Conservation (phyloP, 2,888 invertebrate species). For the Drosophila rellima region DNA sequence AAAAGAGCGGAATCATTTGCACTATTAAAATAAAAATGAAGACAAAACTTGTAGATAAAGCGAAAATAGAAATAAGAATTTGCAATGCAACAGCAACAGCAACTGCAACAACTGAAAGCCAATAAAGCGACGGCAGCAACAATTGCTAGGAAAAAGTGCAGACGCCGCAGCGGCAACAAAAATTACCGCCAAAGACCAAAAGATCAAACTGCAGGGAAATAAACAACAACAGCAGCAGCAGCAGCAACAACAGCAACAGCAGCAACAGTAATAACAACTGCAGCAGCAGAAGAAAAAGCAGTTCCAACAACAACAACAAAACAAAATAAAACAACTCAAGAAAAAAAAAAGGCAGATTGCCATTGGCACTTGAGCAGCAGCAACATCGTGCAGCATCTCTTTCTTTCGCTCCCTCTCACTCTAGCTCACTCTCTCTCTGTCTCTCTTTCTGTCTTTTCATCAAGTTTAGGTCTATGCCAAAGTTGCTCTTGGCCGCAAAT, state of each 20-base stretch:
- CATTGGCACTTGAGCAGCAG: conserved; percentile 77
- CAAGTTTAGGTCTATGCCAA: conserved; percentile 42
- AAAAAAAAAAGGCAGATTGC: conserved; percentile 71
- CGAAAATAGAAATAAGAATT: conserved; percentile 66
- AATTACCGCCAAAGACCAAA: conserved; percentile 83
- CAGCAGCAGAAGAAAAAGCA: conserved; percentile 42
- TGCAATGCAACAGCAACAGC: conserved; percentile 39
- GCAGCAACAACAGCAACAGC: conserved; percentile 27
- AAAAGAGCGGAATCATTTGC: conserved; percentile 67
- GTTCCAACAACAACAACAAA: conserved; percentile 32
- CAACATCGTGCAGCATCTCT: conserved; percentile 69
- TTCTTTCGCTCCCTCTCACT: conserved; percentile 11
- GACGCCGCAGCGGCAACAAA: conserved; percentile 63
- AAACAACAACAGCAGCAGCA: conserved; percentile 70
- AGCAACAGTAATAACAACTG: conserved; percentile 27
- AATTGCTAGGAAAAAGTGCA: conserved; percentile 69
- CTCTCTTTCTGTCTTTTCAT: conserved; percentile 23
- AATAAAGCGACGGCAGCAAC: conserved; percentile 63
- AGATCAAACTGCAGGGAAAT: conserved; percentile 79
- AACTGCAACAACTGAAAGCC: conserved; percentile 56
- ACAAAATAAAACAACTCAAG: too few species aligned
- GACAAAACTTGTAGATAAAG: conserved; percentile 79
- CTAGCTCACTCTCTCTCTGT: neutral
- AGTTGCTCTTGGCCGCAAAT: conserved; percentile 58
- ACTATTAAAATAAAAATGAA: conserved; percentile 83